phyloP scores from a whole-genome alignment of 2,888 invertebrate genomes.

The Cryptocephalus moraei region DNA sequence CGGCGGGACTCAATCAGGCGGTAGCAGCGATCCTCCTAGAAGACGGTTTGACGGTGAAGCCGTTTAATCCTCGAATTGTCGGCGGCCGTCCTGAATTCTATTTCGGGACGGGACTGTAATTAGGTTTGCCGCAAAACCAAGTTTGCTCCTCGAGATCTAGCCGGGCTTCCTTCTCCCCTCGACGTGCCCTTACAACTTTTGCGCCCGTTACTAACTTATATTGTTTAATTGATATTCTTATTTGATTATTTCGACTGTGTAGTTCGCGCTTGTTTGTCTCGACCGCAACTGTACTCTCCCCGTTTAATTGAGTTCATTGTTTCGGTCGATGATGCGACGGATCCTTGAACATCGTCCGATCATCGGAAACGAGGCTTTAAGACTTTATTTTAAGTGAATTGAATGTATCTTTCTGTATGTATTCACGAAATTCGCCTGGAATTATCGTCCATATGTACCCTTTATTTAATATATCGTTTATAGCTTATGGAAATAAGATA shows the following conservation, averaged over 20 bases:
- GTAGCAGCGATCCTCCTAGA: constrained; percentile 17
- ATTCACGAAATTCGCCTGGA: too few species aligned
- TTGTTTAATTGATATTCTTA: constrained; percentile 1
- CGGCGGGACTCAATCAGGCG: constrained; percentile 14
- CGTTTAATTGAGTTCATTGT: too few species aligned
- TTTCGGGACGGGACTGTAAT: constrained; percentile 22
- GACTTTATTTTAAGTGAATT: too few species aligned
- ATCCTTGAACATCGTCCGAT: too few species aligned
- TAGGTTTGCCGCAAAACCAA: constrained; percentile 28
- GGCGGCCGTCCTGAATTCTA: constrained; percentile 9
- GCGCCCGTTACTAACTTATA: not conserved
- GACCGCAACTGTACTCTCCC: too few species aligned
- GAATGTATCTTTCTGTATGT: too few species aligned
- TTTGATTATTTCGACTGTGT: not conserved
- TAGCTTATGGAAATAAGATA: too few species aligned
- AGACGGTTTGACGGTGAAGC: constrained; percentile 14
- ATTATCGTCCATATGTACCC: too few species aligned
- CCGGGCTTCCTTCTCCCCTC: constrained; percentile 22
- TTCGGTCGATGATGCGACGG: too few species aligned
- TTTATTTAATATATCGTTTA: too few species aligned
- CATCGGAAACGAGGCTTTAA: too few species aligned
- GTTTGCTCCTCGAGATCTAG: constrained; percentile 27
- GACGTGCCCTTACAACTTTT: constrained; percentile 20
- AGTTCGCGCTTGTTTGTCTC: too few species aligned
- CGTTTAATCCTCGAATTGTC: constrained; percentile 26